These are phyloP conservation scores for Drosophila grimshawi DNA, from an alignment of 1,140 invertebrate genomes.

Conservation along the genomic window DNA sequence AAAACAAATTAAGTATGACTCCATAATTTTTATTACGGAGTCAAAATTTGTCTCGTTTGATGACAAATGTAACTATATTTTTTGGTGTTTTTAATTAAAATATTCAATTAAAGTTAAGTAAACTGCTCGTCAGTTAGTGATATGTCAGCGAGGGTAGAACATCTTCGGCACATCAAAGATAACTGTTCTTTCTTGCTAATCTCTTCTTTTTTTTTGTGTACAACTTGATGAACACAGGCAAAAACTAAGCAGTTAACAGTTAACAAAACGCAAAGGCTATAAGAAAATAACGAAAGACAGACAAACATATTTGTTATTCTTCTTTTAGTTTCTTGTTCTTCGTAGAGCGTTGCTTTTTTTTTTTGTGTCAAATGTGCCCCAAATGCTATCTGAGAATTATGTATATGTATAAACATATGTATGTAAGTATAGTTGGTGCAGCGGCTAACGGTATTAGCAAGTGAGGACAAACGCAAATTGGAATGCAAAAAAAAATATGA, in stretches of 20 bases:
- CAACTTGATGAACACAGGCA: constrained; percentile 27
- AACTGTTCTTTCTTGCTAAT: neutral
- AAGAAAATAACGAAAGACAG: constrained; percentile 19
- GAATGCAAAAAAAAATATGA: constrained; percentile 28
- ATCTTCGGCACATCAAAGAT: too few species aligned
- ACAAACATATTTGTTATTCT: constrained; percentile 18
- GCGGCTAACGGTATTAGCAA: neutral
- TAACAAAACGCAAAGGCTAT: constrained; percentile 32
- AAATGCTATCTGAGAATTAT: constrained; percentile 2
- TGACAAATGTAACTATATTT: neutral
- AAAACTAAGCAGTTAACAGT: constrained; percentile 38
- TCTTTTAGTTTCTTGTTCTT: constrained; percentile 1
- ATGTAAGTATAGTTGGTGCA: too few species aligned
- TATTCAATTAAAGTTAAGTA: too few species aligned
- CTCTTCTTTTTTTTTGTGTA: constrained; percentile 9
- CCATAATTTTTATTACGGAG: too few species aligned
- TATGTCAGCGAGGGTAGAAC: too few species aligned
- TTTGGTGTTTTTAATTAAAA: neutral
- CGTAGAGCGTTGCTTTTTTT: neutral
- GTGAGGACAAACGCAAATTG: constrained; percentile 19
- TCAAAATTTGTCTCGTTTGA: too few species aligned
- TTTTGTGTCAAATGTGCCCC: constrained; percentile 17
- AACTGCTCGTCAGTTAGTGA: too few species aligned
- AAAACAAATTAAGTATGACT: too few species aligned
- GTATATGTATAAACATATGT: neutral